These are phyloP conservation scores for Neopelma chrysocephalum DNA, from an alignment of 2,797 vertebrate genomes.

Conservation along the genomic window DNA sequence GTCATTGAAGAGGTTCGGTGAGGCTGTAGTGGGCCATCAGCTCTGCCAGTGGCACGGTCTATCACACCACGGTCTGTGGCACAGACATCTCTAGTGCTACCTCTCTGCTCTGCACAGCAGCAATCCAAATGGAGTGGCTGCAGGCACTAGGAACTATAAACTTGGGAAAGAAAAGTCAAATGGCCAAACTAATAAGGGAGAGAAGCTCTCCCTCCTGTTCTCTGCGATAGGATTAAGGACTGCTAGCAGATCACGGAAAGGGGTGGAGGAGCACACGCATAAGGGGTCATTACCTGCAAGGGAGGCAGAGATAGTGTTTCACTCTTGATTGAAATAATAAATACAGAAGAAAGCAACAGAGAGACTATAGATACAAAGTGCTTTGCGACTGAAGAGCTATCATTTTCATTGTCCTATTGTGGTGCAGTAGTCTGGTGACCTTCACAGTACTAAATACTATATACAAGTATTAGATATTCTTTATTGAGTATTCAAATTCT, in stretches of 20 bases:
- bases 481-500: not conserved
- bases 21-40: not conserved
- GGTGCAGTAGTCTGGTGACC: not conserved
- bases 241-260: not conserved
- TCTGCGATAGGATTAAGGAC: not conserved
- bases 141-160: not conserved
- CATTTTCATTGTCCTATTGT: not conserved
- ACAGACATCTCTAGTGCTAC: accelerated
- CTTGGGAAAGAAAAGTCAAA: not conserved
- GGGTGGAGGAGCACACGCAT: accelerated
- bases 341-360: not conserved
- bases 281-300: not conserved
- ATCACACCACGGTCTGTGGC: accelerated
- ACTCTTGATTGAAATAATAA: not conserved
- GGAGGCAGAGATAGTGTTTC: not conserved
- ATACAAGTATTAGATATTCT: not conserved
- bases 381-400: not conserved
- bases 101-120: accelerated
- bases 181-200: not conserved
- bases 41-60: not conserved
- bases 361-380: not conserved
- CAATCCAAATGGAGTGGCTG: not conserved
- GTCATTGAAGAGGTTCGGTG: accelerated
- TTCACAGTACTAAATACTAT: not conserved
- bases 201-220: not conserved